Percentiles rank a stretch among this genome's conserved stretches.
These are phyloP conservation scores for Pararge aegeria DNA, from an alignment of 1,140 invertebrate species.

Conservation along the genomic window DNA sequence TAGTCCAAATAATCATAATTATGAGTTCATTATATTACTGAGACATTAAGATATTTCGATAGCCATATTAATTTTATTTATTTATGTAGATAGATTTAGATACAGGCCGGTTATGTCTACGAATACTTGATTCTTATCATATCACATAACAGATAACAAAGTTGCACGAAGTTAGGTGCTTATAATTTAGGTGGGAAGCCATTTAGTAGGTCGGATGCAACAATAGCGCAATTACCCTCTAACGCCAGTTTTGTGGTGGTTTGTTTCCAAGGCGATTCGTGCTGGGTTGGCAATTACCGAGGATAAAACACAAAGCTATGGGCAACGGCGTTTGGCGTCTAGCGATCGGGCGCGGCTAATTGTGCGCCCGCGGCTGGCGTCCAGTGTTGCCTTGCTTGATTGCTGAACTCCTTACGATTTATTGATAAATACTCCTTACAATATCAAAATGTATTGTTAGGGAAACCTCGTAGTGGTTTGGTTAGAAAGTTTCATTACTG, in stretches of 20 bases:
- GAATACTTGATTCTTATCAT: too few relatives aligned
- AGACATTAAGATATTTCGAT: too few relatives aligned
- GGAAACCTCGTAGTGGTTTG: too few relatives aligned
- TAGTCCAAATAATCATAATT: too few relatives aligned
- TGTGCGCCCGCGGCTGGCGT: constrained; percentile 53
- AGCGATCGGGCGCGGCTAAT: constrained; percentile 55
- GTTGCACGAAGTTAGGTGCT: constrained; percentile 29
- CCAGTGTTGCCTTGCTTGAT: constrained; percentile 12
- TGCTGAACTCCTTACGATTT: background rate
- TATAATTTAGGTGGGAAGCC: constrained; percentile 55
- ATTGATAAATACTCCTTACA: background rate
- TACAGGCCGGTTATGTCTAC: too few relatives aligned
- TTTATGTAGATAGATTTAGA: too few relatives aligned
- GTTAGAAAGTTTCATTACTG: too few relatives aligned
- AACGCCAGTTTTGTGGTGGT: constrained; percentile 54
- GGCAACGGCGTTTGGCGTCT: constrained; percentile 42
- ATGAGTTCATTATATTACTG: too few relatives aligned
- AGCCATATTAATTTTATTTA: too few relatives aligned
- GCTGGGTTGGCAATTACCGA: constrained; percentile 60
- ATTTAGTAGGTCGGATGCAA: constrained; percentile 50
- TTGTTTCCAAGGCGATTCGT: constrained; percentile 38
- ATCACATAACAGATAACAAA: constrained; percentile 2
- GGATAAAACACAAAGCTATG: constrained; percentile 68
- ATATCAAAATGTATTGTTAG: too few relatives aligned
- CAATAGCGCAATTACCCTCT: constrained; percentile 69